Evolutionary conservation across 1,140 invertebrate genomes (phyloP), one percentile per base, ranked within the genome.

Genomic region (Aphelinus atriplicis): DNA sequence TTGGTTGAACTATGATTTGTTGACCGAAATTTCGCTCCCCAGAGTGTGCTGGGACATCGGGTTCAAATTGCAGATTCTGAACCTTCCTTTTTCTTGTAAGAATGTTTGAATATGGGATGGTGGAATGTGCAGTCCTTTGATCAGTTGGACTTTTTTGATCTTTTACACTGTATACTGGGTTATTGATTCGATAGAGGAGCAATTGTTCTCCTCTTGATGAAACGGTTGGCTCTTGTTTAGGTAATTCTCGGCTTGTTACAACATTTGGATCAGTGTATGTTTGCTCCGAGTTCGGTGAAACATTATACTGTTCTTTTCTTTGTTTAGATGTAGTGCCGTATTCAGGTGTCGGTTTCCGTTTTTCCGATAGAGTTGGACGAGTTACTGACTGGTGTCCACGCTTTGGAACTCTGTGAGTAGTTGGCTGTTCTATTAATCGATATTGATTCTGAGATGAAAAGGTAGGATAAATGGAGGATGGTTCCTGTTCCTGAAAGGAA

Each of bases 11-110:
- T 42, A 70, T 51, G 1, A 57, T 61, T 3, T 56, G 26, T 43
- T 61, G 10, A 3, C 56, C 56, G 45, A 70, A 2, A 43, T 61
- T 70, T 61, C 50, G 67, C 26, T 70, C 67, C n/a, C 26, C 9
- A 2, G 67, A 3, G 3, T 7, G 7, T 5, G 56, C 26, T n/a
- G 56, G 56, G 3, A 57, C 56, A 7, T 57, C 56, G 3, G 3
- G 10, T 57, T 57, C 56, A n/a, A 10, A 4, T 10, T 7, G 56
- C 9, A 57, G 3, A 3, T 26, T 26, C 26, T 26, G 26, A 26
- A 26, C 26, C 26, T 26, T 26, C 26, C 10, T 57, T 57, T 7
- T 7, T 57, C 56, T 57, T 0, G 3, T 7, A n/a, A n/a, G 56
- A 57, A n/a, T 1, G 26, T 43, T 70, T 9, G 47, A 43, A 51